Conservation (phyloP, 2,113 vertebrate genomes). For the Osmerus eperlanus region DNA sequence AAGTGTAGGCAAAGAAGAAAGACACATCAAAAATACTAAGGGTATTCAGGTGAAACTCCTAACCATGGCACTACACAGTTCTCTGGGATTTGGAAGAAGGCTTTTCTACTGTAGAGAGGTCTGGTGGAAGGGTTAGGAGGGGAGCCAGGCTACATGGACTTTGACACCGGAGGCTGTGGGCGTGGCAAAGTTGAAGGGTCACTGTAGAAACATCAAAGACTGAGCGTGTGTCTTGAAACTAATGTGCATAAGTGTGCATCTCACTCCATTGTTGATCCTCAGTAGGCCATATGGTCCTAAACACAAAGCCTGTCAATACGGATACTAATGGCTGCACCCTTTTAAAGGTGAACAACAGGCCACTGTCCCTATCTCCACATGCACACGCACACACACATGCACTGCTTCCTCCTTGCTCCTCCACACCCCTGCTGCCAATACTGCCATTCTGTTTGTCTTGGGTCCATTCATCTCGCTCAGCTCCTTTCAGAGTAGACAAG, state of each 20-base stretch:
- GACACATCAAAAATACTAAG: no score
- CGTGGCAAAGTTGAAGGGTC: conserved; percentile 22
- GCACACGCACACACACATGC: conserved; percentile 4
- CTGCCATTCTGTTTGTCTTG: conserved; percentile 24
- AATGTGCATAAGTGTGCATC: conserved; percentile 17
- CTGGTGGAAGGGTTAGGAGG: conserved; percentile 9
- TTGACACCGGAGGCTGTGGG: conserved; percentile 2
- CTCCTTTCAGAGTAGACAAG: conserved; percentile 46
- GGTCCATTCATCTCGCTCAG: conserved; percentile 61
- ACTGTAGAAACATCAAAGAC: conserved; percentile 35
- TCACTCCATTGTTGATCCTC: conserved; percentile 42
- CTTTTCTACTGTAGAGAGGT: conserved; percentile 12
- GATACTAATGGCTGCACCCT: conserved; percentile 39
- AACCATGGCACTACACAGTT: not conserved
- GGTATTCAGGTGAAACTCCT: no score
- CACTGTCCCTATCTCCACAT: conserved; percentile 5
- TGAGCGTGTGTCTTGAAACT: conserved; percentile 1
- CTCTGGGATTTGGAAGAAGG: not conserved
- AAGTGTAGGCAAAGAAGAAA: no score
- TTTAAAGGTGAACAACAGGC: conserved; percentile 53
- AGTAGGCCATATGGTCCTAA: conserved; percentile 57
- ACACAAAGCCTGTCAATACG: conserved; percentile 52
- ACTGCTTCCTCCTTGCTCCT: not conserved
- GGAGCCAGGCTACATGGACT: not conserved
- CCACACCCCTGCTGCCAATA: conserved; percentile 34